Conservation (phyloP, 2,888 invertebrate species). For the Temnothorax rugatulus region DNA sequence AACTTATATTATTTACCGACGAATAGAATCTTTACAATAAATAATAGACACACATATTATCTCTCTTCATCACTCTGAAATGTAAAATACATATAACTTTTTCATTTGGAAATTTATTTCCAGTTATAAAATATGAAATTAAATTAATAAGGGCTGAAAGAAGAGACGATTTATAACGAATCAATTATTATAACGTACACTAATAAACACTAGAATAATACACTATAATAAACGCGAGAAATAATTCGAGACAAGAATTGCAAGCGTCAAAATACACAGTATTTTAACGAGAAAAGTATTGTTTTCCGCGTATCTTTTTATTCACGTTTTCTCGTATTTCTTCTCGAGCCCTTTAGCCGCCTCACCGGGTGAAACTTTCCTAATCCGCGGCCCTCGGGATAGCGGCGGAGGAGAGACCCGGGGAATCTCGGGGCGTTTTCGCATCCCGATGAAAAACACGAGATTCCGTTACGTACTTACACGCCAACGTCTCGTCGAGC, state of each 20-base stretch:
- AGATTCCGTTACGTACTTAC: conserved; percentile 64
- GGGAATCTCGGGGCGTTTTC: conserved; percentile 41
- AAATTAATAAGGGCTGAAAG: not conserved
- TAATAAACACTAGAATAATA: no score
- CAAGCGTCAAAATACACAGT: not conserved
- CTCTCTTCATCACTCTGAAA: not conserved
- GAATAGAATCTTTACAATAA: not conserved
- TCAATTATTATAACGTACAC: not conserved
- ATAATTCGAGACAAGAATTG: not conserved
- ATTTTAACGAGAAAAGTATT: conserved; percentile 8
- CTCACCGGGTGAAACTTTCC: conserved; percentile 53
- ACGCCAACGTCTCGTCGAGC: conserved; percentile 56
- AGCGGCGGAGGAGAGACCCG: conserved; percentile 29
- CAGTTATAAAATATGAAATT: not conserved
- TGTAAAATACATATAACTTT: not conserved
- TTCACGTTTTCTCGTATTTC: conserved; percentile 17
- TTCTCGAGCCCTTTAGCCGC: conserved; percentile 29
- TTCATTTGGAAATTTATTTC: not conserved
- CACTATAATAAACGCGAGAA: not conserved
- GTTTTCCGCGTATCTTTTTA: conserved; percentile 24
- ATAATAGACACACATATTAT: not conserved
- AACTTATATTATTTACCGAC: not conserved
- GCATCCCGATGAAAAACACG: conserved; percentile 60
- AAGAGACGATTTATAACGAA: not conserved
- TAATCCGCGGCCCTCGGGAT: conserved; percentile 55